These are phyloP conservation scores for Eulithis prunata DNA, from an alignment of 2,888 invertebrate species.

Conservation along the genomic window DNA sequence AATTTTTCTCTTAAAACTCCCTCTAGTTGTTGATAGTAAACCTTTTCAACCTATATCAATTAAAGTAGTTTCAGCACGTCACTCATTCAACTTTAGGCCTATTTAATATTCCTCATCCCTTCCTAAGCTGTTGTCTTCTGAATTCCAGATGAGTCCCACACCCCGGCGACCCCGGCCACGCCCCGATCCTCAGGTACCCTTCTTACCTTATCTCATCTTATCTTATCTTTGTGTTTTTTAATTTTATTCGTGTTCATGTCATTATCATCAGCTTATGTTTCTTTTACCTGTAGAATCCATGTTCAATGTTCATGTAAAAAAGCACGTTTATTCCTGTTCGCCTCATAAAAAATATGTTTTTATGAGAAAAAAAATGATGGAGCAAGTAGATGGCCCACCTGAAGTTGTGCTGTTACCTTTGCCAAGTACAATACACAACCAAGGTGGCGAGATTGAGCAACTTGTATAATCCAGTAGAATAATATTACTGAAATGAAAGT, in stretches of 20 bases:
- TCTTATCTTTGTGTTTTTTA: constrained; percentile 48
- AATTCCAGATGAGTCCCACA: constrained; percentile 84
- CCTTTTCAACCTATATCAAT: constrained; percentile 5
- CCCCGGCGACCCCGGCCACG: constrained; percentile 81
- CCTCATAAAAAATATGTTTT: no score
- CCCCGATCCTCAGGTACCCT: constrained; percentile 82
- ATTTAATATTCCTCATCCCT: constrained; percentile 62
- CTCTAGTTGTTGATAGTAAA: neutral
- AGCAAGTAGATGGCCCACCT: no score
- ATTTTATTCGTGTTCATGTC: constrained; percentile 22
- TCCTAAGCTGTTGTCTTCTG: constrained; percentile 82
- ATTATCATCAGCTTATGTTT: neutral
- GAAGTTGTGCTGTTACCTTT: no score
- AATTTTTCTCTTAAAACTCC: no score
- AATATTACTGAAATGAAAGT: no score
- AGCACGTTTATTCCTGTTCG: no score
- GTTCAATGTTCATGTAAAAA: no score
- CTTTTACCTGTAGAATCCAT: no score
- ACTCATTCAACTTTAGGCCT: constrained; percentile 35
- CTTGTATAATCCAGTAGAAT: no score
- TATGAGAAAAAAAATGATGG: no score
- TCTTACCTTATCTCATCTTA: constrained; percentile 42
- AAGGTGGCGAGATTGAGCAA: no score
- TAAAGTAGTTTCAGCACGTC: constrained; percentile 21
- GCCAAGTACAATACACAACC: no score